Evolutionary conservation across 2,888 invertebrate genomes (phyloP).

Genomic region (Schizotus pectinicornis): DNA sequence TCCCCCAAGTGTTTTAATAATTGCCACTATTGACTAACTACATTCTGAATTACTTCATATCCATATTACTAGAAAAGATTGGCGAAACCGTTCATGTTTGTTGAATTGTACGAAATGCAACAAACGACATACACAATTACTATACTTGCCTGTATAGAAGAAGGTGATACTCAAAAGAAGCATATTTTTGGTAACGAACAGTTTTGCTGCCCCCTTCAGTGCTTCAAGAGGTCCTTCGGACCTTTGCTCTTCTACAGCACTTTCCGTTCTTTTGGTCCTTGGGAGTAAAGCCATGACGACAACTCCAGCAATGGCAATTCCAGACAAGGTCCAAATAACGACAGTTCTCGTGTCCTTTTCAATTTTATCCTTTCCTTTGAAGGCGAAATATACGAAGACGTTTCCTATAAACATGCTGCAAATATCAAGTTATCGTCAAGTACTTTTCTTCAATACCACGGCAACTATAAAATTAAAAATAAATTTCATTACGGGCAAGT

Average conservation of each 20-base stretch:
- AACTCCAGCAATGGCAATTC: conserved; percentile 74
- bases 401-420: conserved; percentile 94
- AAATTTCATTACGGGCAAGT: too few species aligned
- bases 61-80: too few species aligned
- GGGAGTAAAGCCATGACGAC: conserved; percentile 71
- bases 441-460: too few species aligned
- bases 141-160: conserved; percentile 86
- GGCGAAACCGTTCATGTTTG: not conserved
- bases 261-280: conserved; percentile 60
- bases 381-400: conserved; percentile 90
- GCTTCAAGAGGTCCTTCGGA: conserved; percentile 69
- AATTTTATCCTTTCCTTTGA: conserved; percentile 80
- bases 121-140: not conserved
- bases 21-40: too few species aligned
- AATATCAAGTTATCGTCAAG: conserved; percentile 39
- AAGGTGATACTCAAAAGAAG: conserved; percentile 83
- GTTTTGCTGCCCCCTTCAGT: conserved; percentile 73
- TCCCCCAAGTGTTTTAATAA: not conserved
- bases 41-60: too few species aligned
- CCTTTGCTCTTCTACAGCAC: conserved; percentile 50
- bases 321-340: conserved; percentile 82
- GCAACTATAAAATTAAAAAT: too few species aligned
- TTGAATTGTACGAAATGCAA: not conserved
- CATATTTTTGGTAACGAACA: conserved; percentile 87
- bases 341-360: conserved; percentile 73